phyloP scores from a whole-genome alignment of 2,113 vertebrate species.

The Chaetura pelagica region DNA sequence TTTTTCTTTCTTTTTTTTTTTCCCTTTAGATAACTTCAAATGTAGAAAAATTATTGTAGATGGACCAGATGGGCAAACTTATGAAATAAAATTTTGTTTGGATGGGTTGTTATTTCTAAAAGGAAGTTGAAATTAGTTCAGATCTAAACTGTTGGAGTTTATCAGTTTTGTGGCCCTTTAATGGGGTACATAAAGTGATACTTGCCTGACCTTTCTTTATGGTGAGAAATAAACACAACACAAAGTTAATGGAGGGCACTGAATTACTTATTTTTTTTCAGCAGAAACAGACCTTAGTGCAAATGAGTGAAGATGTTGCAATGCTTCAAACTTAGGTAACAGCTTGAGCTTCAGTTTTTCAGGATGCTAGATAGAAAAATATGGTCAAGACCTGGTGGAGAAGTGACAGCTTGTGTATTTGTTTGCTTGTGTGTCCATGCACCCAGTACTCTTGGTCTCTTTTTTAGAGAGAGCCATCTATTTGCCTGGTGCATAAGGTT shows the following conservation, averaged over 20 bases:
- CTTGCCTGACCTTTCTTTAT: background rate
- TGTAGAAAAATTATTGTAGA: background rate
- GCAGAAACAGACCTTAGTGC: background rate
- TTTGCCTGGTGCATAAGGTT: background rate
- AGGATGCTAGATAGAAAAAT: background rate
- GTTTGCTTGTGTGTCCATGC: background rate
- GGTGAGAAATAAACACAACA: background rate
- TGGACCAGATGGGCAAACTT: background rate
- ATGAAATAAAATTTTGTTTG: background rate
- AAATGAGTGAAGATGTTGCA: background rate
- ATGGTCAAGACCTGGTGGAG: background rate
- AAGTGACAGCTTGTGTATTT: background rate
- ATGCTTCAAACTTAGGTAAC: background rate
- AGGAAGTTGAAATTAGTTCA: background rate
- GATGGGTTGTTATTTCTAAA: background rate
- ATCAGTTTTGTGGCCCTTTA: background rate
- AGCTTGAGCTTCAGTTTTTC: background rate
- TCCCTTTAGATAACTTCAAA: background rate
- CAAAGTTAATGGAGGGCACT: background rate
- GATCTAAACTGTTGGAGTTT: background rate
- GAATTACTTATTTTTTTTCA: background rate
- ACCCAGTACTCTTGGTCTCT: background rate
- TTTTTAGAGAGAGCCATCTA: background rate
- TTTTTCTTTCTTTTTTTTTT: background rate
- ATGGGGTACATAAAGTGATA: background rate